These are phyloP conservation scores for Xiphias gladius DNA, from an alignment of 2,113 vertebrate genomes.

Conservation along the genomic window DNA sequence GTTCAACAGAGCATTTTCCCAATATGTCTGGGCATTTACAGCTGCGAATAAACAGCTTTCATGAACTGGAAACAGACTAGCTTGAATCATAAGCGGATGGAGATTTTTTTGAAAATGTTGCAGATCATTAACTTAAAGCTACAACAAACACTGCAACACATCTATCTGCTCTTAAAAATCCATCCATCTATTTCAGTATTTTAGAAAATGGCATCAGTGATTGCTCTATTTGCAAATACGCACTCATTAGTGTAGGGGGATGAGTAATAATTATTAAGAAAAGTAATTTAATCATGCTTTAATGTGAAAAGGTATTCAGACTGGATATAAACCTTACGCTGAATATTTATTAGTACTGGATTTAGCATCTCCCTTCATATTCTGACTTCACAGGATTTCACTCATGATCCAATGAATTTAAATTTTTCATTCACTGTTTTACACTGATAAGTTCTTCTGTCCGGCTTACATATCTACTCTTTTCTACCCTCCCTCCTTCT, in stretches of 20 bases:
- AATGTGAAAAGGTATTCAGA: constrained; percentile 8
- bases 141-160: neutral
- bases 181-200: constrained; percentile 12
- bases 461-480: neutral
- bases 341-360: constrained; percentile 37
- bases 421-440: constrained; percentile 9
- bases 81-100: neutral
- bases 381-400: constrained; percentile 17
- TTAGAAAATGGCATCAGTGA: neutral
- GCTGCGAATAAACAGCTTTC: neutral
- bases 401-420: constrained; percentile 7
- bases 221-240: constrained; percentile 20
- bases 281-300: neutral
- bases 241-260: neutral
- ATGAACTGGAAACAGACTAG: neutral
- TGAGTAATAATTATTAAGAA: neutral
- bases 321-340: constrained; percentile 25
- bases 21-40: neutral
- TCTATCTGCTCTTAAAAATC: constrained; percentile 6
- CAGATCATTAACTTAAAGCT: constrained; percentile 13
- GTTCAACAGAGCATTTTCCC: neutral
- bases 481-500: neutral
- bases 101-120: neutral
- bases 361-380: constrained; percentile 36
- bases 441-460: constrained; percentile 15